These are phyloP conservation scores for Brachypodius melanocephalos DNA, from an alignment of 2,113 vertebrate genomes.

Conservation along the genomic window DNA sequence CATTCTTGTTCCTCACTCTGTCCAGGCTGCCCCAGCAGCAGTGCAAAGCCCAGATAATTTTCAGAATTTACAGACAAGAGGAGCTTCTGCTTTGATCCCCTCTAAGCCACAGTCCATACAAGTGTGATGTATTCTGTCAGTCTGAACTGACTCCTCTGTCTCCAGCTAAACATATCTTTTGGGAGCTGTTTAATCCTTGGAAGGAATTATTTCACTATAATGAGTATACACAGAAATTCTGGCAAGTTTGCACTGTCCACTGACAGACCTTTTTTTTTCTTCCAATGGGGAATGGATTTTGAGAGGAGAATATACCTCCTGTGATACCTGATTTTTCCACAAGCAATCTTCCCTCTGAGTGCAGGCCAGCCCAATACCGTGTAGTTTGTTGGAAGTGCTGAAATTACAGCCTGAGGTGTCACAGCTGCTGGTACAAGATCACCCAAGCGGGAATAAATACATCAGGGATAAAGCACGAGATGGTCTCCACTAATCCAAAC, in stretches of 20 bases:
- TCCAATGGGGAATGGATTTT: background rate
- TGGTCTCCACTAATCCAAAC: background rate
- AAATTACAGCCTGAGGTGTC: conserved; percentile 19
- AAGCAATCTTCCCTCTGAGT: background rate
- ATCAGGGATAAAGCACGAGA: background rate
- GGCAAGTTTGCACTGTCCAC: background rate
- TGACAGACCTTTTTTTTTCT: background rate
- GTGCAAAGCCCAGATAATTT: background rate
- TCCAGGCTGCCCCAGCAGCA: background rate
- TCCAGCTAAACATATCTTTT: background rate
- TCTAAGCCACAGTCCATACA: background rate
- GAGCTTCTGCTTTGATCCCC: background rate
- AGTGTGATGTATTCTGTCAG: background rate
- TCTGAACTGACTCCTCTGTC: background rate
- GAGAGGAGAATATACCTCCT: background rate
- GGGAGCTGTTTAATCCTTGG: background rate
- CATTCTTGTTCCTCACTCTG: background rate
- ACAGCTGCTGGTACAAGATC: background rate
- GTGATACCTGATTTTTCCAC: background rate
- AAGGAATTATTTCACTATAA: background rate
- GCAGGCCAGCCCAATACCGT: background rate
- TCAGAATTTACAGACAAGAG: background rate
- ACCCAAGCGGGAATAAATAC: background rate
- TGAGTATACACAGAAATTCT: background rate
- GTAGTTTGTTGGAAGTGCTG: background rate